phyloP scores from a whole-genome alignment of 2,113 vertebrate species.

The Fregetta grallaria region DNA sequence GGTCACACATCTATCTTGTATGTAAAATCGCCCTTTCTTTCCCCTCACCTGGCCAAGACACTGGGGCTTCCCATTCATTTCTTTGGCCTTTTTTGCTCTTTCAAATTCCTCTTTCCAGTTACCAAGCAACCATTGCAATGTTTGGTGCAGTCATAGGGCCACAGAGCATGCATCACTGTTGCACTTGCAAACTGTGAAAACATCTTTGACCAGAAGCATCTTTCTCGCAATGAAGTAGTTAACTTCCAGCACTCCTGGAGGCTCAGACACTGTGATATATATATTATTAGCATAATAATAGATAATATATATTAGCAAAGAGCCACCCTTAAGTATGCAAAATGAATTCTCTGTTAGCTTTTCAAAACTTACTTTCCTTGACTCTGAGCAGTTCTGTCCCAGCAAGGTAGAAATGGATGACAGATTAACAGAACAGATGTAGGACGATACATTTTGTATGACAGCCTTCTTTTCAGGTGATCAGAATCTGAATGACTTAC shows the following conservation, averaged over 20 bases:
- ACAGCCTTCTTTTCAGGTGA: background rate
- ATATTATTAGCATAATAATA: no score
- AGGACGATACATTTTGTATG: background rate
- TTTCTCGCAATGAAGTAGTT: background rate
- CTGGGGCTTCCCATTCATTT: background rate
- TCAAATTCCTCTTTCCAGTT: constrained; percentile 14
- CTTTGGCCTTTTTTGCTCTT: background rate
- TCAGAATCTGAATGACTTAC: background rate
- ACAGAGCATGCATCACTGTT: background rate
- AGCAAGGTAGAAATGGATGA: background rate
- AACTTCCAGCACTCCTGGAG: background rate
- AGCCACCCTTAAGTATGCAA: background rate
- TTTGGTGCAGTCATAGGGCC: background rate
- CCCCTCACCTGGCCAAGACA: background rate
- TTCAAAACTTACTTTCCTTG: background rate
- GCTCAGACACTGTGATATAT: background rate
- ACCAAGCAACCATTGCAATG: constrained; percentile 21
- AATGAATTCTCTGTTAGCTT: background rate
- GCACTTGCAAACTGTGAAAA: background rate
- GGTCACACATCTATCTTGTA: background rate
- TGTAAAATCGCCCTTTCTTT: background rate
- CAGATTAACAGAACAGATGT: background rate
- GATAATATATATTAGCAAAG: background rate
- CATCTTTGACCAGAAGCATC: background rate
- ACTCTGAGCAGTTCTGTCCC: background rate